Conservation (phyloP, 2,888 invertebrate species). For the Pseudococcus longispinus region DNA sequence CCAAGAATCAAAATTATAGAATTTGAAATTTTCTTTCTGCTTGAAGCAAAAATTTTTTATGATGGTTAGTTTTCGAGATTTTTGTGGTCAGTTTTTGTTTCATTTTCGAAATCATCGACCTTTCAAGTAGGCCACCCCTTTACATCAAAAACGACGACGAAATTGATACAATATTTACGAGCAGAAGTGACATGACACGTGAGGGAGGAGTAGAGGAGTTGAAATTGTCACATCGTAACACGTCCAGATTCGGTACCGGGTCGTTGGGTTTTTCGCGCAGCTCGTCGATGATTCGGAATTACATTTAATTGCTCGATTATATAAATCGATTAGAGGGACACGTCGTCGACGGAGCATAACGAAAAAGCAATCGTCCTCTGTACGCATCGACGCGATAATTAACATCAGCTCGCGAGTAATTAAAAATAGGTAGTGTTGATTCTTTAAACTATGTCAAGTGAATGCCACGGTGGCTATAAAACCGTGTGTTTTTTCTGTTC, state of each 20-base stretch:
- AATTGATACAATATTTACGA: too few species aligned
- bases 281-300: background rate
- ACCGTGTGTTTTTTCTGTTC: background rate
- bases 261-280: background rate
- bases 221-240: background rate
- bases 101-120: too few species aligned
- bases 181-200: too few species aligned
- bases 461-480: background rate
- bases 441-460: constrained; percentile 37
- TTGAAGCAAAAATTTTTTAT: too few species aligned
- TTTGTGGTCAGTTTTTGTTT: too few species aligned
- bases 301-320: constrained; percentile 39
- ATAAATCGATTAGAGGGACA: constrained; percentile 38
- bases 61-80: too few species aligned
- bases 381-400: constrained; percentile 33
- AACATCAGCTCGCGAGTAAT: constrained; percentile 8
- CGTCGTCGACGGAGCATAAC: background rate
- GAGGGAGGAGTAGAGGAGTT: too few species aligned
- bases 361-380: constrained; percentile 38
- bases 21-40: too few species aligned
- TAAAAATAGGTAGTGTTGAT: constrained; percentile 14
- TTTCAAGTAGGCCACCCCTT: too few species aligned
- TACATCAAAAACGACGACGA: too few species aligned
- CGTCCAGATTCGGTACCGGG: background rate
- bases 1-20: too few species aligned